phyloP scores from a whole-genome alignment of 2,888 invertebrate species.

The Deilephila porcellus region DNA sequence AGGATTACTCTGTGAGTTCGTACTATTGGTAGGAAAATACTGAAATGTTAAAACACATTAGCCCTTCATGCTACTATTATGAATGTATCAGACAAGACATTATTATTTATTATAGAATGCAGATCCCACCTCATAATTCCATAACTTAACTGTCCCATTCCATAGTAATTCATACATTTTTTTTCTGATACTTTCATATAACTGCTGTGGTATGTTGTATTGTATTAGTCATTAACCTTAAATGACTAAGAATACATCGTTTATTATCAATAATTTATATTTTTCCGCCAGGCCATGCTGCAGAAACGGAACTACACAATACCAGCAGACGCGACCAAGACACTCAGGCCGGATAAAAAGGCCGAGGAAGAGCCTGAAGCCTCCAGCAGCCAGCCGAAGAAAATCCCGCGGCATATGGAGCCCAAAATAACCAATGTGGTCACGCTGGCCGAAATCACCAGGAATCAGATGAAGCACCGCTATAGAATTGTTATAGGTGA shows the following conservation, averaged over 20 bases:
- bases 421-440: constrained; percentile 71
- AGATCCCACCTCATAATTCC: too few species aligned
- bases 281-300: constrained; percentile 65
- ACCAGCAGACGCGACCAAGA: constrained; percentile 66
- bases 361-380: constrained; percentile 39
- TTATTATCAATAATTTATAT: neutral
- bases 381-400: constrained; percentile 52
- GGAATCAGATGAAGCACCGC: constrained; percentile 83
- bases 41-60: too few species aligned
- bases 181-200: too few species aligned
- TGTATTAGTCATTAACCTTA: too few species aligned
- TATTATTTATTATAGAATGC: too few species aligned
- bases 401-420: constrained; percentile 71
- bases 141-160: too few species aligned
- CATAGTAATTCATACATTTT: too few species aligned
- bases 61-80: too few species aligned
- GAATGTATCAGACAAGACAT: too few species aligned
- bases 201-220: too few species aligned
- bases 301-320: constrained; percentile 73
- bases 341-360: constrained; percentile 59
- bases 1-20: constrained; percentile 67
- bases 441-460: constrained; percentile 75
- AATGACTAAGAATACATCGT: too few species aligned
- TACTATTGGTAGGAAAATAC: neutral
- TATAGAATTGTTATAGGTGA: constrained; percentile 80